Conservation (phyloP, 2,888 invertebrate genomes). For the Megamerina dolium region DNA sequence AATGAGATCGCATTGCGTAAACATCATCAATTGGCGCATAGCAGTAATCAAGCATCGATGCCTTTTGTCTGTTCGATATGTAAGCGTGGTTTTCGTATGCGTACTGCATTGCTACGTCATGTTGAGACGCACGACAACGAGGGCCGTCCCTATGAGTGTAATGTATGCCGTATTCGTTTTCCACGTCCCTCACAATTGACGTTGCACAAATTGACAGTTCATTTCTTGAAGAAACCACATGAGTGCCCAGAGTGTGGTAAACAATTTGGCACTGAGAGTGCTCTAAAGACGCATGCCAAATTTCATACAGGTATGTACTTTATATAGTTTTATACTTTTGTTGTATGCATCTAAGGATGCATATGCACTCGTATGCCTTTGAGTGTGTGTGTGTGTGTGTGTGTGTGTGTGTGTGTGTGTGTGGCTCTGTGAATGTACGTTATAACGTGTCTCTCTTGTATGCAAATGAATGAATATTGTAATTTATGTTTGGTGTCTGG, state of each 20-base stretch:
- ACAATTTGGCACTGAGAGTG: conserved; percentile 43
- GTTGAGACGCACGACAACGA: conserved; percentile 43
- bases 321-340: no score
- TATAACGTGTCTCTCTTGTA: no score
- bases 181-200: conserved; percentile 40
- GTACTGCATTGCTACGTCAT: conserved; percentile 39
- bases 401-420: background rate
- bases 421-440: no score
- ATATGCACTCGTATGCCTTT: no score
- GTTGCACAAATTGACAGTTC: conserved; percentile 41
- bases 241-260: conserved; percentile 40
- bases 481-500: no score
- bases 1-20: conserved; percentile 38
- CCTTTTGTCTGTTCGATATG: conserved; percentile 39
- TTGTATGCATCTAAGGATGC: no score
- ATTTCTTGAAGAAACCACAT: conserved; percentile 37
- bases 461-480: no score
- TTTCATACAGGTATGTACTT: conserved; percentile 42
- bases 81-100: conserved; percentile 39
- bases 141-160: conserved; percentile 41
- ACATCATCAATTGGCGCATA: conserved; percentile 38
- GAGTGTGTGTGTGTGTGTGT: background rate
- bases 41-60: conserved; percentile 31
- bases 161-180: conserved; percentile 34
- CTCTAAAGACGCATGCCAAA: conserved; percentile 39